Evolutionary conservation across 2,888 invertebrate genomes (phyloP), one percentile per base, ranked within the genome.

Genomic region (Norana najaformis): DNA sequence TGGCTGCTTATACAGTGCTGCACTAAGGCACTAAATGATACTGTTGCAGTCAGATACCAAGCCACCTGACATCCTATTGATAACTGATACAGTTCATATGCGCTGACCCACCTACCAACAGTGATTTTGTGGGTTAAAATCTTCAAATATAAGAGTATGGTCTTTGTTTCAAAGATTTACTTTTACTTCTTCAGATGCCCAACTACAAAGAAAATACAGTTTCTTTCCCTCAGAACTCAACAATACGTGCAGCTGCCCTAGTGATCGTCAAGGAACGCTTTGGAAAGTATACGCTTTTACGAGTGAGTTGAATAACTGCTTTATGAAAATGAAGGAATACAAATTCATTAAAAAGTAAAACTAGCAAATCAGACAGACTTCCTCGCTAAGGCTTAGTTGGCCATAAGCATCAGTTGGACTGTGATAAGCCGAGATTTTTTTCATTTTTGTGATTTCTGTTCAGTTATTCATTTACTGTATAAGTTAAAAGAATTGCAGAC

Each of bases 251-350:
- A 94, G 98, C 98, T 16, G 97, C 98, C 6, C 96, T 98, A 89
- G 96, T 98, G 90, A 96, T 98, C 88, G 97, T 98, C 90, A 96
- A 97, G 94, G 98, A 98, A 95, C 98, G 98, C 95, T 97, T 97
- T 92, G 97, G 97, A 90, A 96, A 98, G 93, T 97, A 97, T 94
- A 97, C 97, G 83, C 96, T 97, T 93, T 96, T 98, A 93, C 96
- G 98, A 94, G 96, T 96, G 94, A 95, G 95, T 94, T 6, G 36
- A 23, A 47, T 23, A 47, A n/a, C 69, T 69, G 69, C 47, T 47
- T 5, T 47, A 30, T 11, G 1, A 69, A 69, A n/a, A 8, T 69
- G 30, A 69, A 69, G 6, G 30, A n/a, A 69, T 69, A 1, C 11
- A 30, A n/a, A n/a, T 69, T 69, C 8, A 3, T n/a, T 16, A 69